Evolutionary conservation across 1,140 invertebrate genomes (phyloP), one percentile per base, ranked within the genome.

Genomic region (Scaptomyza montana): DNA sequence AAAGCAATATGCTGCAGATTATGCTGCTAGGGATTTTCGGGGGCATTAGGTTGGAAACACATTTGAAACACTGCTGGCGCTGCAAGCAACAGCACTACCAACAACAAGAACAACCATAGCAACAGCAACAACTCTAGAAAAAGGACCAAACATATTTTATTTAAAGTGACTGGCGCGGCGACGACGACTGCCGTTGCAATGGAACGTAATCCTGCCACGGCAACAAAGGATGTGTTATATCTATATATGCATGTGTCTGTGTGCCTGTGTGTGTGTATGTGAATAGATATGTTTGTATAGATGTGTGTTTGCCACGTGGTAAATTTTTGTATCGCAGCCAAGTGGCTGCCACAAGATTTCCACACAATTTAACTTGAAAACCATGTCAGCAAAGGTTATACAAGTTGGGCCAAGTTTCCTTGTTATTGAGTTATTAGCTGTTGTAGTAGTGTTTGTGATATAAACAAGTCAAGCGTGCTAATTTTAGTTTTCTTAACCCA

Each of bases 1-100:
- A 87, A 89, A 79, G 82, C 84, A 87, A 87, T 87, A 87, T 87
- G 82, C 82, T 67, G 70, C 66, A 79, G 84, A 89, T 89, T 89
- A 89, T 84, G 85, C 73, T 69, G 73, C 56, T 63, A 21, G 78
- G 81, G 84, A 89, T 89, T 89, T 87, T 89, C 82, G 82, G 84
- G 84, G 84, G 84, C 84, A 84, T 89, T 89, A 87, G 84, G 84
- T 87, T 87, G 84, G 84, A 87, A 87, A 87, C 84, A 87, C 79
- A 89, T 87, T 87, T 87, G 78, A 89, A 87, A 87, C 82, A 87
- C 71, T 82, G 84, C 78, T 82, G 80, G 67, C 73, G 73, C 76
- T 62, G 66, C 39, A 46, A 30, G 56, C 41, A 62, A 33, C 51
- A 49, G n/a, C 21, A 25, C 21, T 1, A 25, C 1, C 36, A 71